Conservation (phyloP, 2,888 invertebrate species). For the Pterobdella sp. region DNA sequence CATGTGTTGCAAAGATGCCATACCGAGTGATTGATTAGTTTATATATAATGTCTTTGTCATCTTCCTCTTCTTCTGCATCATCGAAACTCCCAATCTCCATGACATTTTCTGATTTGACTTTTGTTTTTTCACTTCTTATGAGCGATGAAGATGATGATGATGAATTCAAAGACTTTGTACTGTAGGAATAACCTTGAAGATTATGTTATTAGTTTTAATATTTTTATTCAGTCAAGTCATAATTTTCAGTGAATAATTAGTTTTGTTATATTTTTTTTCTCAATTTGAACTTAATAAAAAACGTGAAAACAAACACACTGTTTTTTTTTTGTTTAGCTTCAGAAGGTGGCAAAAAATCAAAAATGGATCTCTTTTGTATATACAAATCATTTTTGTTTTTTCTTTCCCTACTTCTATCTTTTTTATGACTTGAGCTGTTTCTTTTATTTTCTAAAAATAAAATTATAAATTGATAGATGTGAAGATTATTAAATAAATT, state of each 20-base stretch:
- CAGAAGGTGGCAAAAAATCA: neutral
- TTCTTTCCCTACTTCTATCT: neutral
- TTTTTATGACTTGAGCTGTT: neutral
- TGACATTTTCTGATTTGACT: slow-evolving; percentile 4
- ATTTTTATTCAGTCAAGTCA: too few species aligned
- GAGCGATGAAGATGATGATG: slow-evolving; percentile 9
- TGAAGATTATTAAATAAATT: too few species aligned
- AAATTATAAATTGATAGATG: too few species aligned
- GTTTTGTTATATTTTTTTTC: too few species aligned
- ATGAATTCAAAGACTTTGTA: neutral
- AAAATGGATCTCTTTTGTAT: slow-evolving; percentile 1
- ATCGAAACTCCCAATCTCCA: neutral
- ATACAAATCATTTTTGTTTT: neutral
- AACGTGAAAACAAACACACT: too few species aligned
- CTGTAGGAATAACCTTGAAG: neutral
- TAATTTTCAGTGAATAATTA: too few species aligned
- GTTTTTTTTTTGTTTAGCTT: neutral
- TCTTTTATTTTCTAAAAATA: neutral
- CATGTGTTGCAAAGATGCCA: too few species aligned
- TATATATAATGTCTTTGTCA: neutral
- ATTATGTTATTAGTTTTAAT: neutral
- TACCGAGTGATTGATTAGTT: neutral
- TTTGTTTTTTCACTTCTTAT: neutral
- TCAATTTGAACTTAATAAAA: too few species aligned
- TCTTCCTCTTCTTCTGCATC: neutral